Evolutionary conservation across 2,888 invertebrate species (phyloP), one percentile per base, ranked within the genome.

Genomic region (Thymelicus lineola): DNA sequence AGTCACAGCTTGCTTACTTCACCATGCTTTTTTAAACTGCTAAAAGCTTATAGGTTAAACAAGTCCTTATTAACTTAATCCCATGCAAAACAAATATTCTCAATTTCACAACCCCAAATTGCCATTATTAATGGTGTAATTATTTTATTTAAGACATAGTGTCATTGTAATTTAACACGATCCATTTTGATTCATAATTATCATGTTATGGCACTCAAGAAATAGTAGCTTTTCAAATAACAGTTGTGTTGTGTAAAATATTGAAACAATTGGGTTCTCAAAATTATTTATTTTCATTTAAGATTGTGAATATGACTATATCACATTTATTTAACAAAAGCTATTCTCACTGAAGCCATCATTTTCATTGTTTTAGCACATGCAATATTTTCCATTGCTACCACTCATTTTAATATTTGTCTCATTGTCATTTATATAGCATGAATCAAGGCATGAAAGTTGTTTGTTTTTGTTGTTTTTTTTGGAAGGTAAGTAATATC

Each of bases 361-460:
- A 12, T 7, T 50, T 7, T 17, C 15, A 7, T 50, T 15, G 12
- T 15, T 17, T 50, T 50, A 5, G 14, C 7, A 15, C 20, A 7
- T 12, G 5, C 53, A 20, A 53, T 28, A 20, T 53, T 53, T 20
- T 20, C 12, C 20, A 20, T 53, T 53, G 53, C 53, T 53, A 53
- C 20, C 53, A 50, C 17, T 50, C 12, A 50, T 17, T 45, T 36
- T 53, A 35, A 48, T 48, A 45, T 20, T 45, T 36, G 12, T 38
- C 36, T n/a, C 61, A 45, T 42, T 14, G 20, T 50, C 17, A 57
- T 62, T 61, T 62, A 46, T 60, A n/a, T 36, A 59, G 63, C 69
- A 55, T 64, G 61, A 70, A 53, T 64, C 9, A 70, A 48, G n/a
- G 69, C 69, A 69, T 69, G 66, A 45, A 58, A 35, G 58, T 66